phyloP scores from a whole-genome alignment of 1,140 invertebrate species.

The Drosophila tani region DNA sequence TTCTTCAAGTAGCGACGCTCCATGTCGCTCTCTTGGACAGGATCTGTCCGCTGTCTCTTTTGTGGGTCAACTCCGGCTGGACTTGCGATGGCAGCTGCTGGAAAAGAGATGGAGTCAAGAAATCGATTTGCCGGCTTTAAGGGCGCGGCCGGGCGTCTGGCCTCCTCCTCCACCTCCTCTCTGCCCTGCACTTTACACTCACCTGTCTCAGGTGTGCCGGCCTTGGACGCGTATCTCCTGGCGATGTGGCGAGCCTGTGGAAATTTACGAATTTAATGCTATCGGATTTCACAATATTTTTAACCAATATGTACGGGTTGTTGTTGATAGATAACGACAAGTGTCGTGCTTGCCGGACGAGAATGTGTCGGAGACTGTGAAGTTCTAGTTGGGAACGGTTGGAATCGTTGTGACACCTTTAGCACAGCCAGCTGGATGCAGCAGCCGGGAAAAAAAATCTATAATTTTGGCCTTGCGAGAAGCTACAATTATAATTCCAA shows the following conservation, averaged over 20 bases:
- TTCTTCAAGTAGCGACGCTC: conserved; percentile 80
- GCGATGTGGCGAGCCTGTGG: conserved; percentile 14
- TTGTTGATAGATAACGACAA: neutral
- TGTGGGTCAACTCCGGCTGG: neutral
- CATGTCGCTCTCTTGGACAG: conserved; percentile 50
- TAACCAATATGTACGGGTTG: conserved; percentile 6
- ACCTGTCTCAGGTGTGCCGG: conserved; percentile 56
- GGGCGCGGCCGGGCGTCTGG: conserved; percentile 49
- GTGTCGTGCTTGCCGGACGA: neutral
- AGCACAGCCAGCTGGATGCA: conserved; percentile 15
- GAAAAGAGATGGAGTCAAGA: neutral
- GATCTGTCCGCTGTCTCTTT: conserved; percentile 16
- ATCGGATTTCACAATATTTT: neutral
- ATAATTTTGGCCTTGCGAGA: neutral
- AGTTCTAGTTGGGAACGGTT: neutral
- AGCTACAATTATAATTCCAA: conserved; percentile 3
- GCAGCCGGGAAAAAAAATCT: neutral
- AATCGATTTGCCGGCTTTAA: conserved; percentile 49
- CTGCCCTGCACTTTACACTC: conserved; percentile 24
- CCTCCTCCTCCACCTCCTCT: conserved; percentile 12
- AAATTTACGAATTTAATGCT: neutral
- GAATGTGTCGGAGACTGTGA: neutral
- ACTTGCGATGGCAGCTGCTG: conserved; percentile 28
- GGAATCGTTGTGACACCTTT: neutral
- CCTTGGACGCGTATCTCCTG: conserved; percentile 30